These are phyloP conservation scores for Anabas testudineus DNA, from an alignment of 2,797 vertebrate species.

Conservation along the genomic window DNA sequence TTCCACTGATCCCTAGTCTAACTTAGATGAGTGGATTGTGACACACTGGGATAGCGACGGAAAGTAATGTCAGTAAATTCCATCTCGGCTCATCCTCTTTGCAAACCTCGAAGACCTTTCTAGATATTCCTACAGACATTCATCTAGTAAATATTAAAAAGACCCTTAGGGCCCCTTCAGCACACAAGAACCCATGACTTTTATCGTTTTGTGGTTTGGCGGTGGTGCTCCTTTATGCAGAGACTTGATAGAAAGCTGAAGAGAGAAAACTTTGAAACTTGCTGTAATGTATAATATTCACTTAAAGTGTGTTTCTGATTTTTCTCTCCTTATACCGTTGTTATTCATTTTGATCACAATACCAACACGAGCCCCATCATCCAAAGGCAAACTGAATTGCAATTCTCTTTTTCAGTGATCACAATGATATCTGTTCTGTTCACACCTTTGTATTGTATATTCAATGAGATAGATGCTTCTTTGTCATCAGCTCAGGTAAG, in stretches of 20 bases:
- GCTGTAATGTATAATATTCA: background rate
- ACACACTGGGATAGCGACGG: background rate
- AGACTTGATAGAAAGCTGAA: constrained; percentile 6
- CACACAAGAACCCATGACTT: constrained; percentile 19
- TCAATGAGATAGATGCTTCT: constrained; percentile 20
- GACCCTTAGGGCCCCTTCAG: constrained; percentile 9
- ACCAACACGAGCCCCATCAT: no score
- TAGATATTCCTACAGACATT: constrained; percentile 32
- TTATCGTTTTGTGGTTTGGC: constrained; percentile 25
- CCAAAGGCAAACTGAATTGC: background rate
- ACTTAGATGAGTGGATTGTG: constrained; percentile 3
- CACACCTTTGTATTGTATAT: background rate
- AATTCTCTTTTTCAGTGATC: background rate
- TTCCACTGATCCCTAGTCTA: background rate
- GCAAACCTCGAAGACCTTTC: constrained; percentile 34
- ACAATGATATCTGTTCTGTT: background rate
- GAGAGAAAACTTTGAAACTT: background rate
- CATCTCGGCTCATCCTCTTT: constrained; percentile 7
- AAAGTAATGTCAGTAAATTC: constrained; percentile 28
- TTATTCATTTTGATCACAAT: no score
- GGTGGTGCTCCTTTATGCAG: constrained; percentile 21
- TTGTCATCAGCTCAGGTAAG: constrained; percentile 20
- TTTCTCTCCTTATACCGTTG: no score
- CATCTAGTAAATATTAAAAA: constrained; percentile 49
- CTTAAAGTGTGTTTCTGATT: no score